A percentile compares a stretch with the other conserved stretches of the same genome.
phyloP scores from a whole-genome alignment of 1,140 invertebrate species.

The Lucilia cuprina region DNA sequence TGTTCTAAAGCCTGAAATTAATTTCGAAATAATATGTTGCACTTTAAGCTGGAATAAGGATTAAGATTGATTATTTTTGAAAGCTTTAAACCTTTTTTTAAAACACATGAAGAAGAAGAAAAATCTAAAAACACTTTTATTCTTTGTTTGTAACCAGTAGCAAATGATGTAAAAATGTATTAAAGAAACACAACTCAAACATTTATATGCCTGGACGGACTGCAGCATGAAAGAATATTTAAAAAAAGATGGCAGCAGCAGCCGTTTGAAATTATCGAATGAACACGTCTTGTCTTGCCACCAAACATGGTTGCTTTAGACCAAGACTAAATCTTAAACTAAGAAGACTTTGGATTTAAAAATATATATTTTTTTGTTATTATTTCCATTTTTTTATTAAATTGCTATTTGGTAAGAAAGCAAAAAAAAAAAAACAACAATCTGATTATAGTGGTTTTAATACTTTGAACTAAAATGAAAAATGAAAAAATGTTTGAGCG shows the following conservation, averaged over 20 bases:
- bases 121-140: background rate
- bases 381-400: conserved; percentile 26
- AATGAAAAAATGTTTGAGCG: background rate
- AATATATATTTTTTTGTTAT: background rate
- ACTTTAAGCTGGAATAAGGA: background rate
- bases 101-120: background rate
- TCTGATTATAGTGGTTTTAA: background rate
- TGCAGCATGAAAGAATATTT: too few species aligned
- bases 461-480: background rate
- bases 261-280: conserved; percentile 17
- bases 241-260: too few species aligned
- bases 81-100: background rate
- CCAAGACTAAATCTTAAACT: background rate
- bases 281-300: conserved; percentile 5
- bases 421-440: background rate
- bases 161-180: background rate
- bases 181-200: background rate
- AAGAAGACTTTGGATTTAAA: background rate
- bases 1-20: background rate
- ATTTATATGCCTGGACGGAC: too few species aligned
- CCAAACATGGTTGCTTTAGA: background rate
- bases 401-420: conserved; percentile 11
- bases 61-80: conserved; percentile 3
- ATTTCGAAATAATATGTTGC: conserved; percentile 10
- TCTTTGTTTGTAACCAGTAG: background rate